These are phyloP conservation scores for Gymnarchus niloticus DNA, from an alignment of 2,113 vertebrate genomes.

Conservation along the genomic window DNA sequence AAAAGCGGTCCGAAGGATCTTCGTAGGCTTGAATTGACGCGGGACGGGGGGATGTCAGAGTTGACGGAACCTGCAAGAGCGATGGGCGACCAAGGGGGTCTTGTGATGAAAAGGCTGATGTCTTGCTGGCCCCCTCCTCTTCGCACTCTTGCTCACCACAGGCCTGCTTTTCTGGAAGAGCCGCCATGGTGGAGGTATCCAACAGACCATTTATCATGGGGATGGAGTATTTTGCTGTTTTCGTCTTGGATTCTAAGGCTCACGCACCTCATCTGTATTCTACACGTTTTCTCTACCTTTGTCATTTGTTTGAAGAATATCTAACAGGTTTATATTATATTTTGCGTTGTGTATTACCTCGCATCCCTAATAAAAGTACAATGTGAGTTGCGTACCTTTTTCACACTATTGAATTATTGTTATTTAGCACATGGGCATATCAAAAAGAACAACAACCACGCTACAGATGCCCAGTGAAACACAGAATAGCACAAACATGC, in stretches of 20 bases:
- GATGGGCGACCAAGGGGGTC: not conserved
- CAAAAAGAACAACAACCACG: too few species aligned
- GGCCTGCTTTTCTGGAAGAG: conserved; percentile 37
- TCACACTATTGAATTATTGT: not conserved
- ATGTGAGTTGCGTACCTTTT: not conserved
- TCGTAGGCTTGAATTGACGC: not conserved
- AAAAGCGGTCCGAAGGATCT: conserved; percentile 2
- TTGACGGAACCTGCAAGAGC: conserved; percentile 19
- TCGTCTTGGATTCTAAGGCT: not conserved
- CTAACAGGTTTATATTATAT: not conserved
- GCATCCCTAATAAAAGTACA: not conserved
- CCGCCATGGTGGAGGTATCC: conserved; percentile 24
- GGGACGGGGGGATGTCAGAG: conserved; percentile 12
- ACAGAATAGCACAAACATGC: not conserved
- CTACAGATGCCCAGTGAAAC: not conserved
- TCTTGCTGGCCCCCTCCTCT: conserved; percentile 42
- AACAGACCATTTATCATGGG: conserved; percentile 47
- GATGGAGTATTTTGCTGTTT: conserved; percentile 1
- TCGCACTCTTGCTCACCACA: conserved; percentile 43
- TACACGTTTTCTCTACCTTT: not conserved
- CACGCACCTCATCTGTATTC: not conserved
- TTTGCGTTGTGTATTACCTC: not conserved
- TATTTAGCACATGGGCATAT: not conserved
- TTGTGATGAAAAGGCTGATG: conserved; percentile 33
- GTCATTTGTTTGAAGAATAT: not conserved